A percentile compares a stretch with the other conserved stretches of the same genome.
Conservation (phyloP, 2,888 invertebrate species). For the Tetragonula carbonaria region DNA sequence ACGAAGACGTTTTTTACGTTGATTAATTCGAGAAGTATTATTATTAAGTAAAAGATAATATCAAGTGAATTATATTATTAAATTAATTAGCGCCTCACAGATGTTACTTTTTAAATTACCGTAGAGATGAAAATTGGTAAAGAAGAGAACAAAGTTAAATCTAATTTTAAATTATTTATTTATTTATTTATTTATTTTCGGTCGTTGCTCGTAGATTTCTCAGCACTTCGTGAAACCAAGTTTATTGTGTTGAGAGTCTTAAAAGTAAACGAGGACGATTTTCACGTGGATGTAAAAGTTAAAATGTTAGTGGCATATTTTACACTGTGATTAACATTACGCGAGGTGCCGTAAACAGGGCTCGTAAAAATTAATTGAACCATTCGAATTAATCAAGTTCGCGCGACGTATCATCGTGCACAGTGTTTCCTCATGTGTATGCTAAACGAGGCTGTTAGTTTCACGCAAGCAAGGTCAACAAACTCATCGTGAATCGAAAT, state of each 20-base stretch:
- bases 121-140: too few relatives aligned
- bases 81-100: too few relatives aligned
- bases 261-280: conserved; percentile 8
- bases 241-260: background rate
- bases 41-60: too few relatives aligned
- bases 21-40: too few relatives aligned
- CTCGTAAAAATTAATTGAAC: conserved; percentile 23
- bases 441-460: conserved; percentile 14
- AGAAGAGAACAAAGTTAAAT: too few relatives aligned
- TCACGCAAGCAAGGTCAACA: background rate
- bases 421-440: background rate
- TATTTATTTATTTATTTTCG: too few relatives aligned
- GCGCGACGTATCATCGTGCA: background rate
- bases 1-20: background rate
- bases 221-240: too few relatives aligned
- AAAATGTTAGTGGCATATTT: background rate
- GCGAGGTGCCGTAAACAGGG: background rate
- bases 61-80: too few relatives aligned
- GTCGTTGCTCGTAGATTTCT: too few relatives aligned
- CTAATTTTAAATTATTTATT: too few relatives aligned
- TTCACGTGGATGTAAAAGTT: background rate
- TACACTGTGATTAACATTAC: background rate
- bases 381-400: conserved; percentile 11
- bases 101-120: too few relatives aligned
- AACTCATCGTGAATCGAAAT: background rate